Conservation (phyloP, 2,888 invertebrate species). For the Schizotus pectinicornis region DNA sequence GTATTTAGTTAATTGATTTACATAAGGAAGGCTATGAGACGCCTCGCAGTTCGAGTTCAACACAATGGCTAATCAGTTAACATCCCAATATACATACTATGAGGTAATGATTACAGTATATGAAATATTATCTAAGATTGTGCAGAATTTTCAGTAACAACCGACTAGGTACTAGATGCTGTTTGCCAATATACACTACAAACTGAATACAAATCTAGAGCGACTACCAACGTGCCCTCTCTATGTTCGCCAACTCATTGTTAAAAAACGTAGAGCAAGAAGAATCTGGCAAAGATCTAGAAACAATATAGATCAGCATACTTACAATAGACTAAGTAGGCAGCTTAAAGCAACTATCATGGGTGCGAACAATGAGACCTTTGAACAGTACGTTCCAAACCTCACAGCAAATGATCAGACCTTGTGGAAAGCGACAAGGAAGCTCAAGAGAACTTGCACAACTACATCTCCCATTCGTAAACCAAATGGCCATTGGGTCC, state of each 20-base stretch:
- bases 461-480: neutral
- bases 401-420: conserved; percentile 1
- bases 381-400: neutral
- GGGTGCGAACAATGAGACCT: neutral
- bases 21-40: too few species aligned
- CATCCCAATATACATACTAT: too few species aligned
- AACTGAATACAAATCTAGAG: too few species aligned
- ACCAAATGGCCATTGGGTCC: neutral
- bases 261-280: conserved; percentile 1
- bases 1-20: too few species aligned
- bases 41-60: too few species aligned
- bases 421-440: conserved; percentile 1
- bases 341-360: conserved; percentile 1
- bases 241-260: neutral
- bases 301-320: neutral
- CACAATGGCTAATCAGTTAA: too few species aligned
- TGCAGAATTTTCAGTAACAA: too few species aligned
- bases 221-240: neutral
- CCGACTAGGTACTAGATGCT: too few species aligned
- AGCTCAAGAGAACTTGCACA: neutral
- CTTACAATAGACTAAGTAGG: conserved; percentile 3
- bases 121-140: too few species aligned
- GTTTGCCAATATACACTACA: too few species aligned
- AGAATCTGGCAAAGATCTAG: neutral
- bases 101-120: too few species aligned